These are phyloP conservation scores for Cosmia pyralina DNA, from an alignment of 2,888 invertebrate genomes.

Conservation along the genomic window DNA sequence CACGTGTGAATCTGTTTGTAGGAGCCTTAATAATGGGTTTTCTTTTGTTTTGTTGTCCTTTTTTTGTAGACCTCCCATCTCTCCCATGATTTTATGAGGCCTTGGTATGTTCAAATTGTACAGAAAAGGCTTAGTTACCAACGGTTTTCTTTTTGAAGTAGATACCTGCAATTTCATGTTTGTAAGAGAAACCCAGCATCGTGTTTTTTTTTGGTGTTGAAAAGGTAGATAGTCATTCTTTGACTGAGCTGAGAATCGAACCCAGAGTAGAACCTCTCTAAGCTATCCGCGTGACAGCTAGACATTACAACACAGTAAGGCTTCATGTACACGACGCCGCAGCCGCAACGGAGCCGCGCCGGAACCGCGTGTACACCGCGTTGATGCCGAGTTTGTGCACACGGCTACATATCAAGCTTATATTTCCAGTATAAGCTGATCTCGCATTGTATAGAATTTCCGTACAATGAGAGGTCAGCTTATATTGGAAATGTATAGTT, in stretches of 20 bases:
- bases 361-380: too few relatives aligned
- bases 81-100: constrained; percentile 11
- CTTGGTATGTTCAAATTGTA: not conserved
- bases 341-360: too few relatives aligned
- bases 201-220: not conserved
- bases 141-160: too few relatives aligned
- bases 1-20: too few relatives aligned
- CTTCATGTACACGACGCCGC: too few relatives aligned
- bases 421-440: too few relatives aligned
- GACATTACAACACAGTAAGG: not conserved
- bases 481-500: too few relatives aligned
- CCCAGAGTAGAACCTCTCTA: not conserved
- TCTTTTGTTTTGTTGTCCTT: not conserved
- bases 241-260: not conserved
- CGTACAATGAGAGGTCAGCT: too few relatives aligned
- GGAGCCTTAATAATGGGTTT: not conserved
- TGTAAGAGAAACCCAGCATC: not conserved
- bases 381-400: too few relatives aligned
- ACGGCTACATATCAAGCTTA: too few relatives aligned
- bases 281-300: too few relatives aligned
- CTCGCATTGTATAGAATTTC: too few relatives aligned
- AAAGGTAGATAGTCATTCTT: not conserved
- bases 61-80: constrained; percentile 34
- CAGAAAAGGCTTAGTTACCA: not conserved
- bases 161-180: not conserved